Evolutionary conservation across 2,888 invertebrate species (phyloP), one percentile per base, ranked within the genome.

Genomic region (Drosophila nigritarsus): DNA sequence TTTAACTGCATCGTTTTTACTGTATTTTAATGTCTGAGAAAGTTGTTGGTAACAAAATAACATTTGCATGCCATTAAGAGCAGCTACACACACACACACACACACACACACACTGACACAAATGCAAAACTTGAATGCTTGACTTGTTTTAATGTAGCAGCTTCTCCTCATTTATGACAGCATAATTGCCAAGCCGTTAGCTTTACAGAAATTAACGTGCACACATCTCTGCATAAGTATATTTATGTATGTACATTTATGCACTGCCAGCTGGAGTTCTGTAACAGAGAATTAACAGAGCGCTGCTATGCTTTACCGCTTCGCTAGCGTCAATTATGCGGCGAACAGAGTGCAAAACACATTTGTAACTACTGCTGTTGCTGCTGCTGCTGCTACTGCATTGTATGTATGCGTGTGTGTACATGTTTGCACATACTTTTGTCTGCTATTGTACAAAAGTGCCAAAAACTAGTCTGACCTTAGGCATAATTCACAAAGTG

Each of bases 251-350:
- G 20, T 45, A 24, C 8, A 45, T 45, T 67, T 71, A 69, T 42
- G 61, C 48, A 56, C 62, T 50, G 54, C 54, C 64, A 50, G 58
- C 49, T 51, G 63, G 32, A 53, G 65, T 82, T 83, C 82, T 75
- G 73, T 71, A 73, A 59, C 61, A 75, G 77, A 74, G 77, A 89
- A 87, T 83, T 89, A 83, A 85, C 86, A 84, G 85, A 85, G 83
- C 86, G 83, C 68, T 72, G 82, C 77, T 76, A 71, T 65, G 78
- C 70, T 84, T 85, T 87, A 87, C 73, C 74, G 85, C 82, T 84
- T 79, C 82, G 85, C 82, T 87, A 73, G 73, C 77, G 67, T 69
- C 82, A 84, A 89, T 89, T 84, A 89, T 74, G 78, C 50, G 72
- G 78, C 81, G n/a, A 64, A 65, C 82, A 84, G 78, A 68, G 65